Conservation (phyloP, 2,113 vertebrate species). For the Eubucco bourcierii region DNA sequence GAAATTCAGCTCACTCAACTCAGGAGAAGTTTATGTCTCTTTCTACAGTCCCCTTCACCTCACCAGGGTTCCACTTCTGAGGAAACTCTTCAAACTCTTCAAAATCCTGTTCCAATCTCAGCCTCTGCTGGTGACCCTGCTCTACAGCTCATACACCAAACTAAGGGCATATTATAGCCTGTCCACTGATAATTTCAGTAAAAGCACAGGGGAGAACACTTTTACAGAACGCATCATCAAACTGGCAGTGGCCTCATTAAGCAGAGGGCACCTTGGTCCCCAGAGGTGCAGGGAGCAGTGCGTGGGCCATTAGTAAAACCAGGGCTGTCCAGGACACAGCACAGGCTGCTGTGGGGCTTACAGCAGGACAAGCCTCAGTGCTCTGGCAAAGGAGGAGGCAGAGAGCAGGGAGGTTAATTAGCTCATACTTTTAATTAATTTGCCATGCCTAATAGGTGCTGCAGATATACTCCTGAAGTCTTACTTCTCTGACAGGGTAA, state of each 20-base stretch:
- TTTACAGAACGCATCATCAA: background rate
- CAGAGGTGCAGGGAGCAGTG: background rate
- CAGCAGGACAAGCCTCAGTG: background rate
- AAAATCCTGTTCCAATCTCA: background rate
- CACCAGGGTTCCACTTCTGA: background rate
- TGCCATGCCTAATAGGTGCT: background rate
- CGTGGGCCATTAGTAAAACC: background rate
- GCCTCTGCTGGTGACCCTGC: background rate
- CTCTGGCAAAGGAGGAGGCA: background rate
- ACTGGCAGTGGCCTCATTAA: background rate
- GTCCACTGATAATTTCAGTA: background rate
- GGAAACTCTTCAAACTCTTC: background rate
- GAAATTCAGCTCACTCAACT: background rate
- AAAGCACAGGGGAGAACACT: background rate
- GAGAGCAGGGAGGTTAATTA: background rate
- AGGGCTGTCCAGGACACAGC: background rate
- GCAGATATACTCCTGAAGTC: background rate
- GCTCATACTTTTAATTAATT: slow-evolving; percentile 18
- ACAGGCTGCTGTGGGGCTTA: background rate
- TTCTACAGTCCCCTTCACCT: background rate
- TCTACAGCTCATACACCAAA: background rate
- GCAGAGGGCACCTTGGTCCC: background rate
- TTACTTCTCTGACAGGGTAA: background rate
- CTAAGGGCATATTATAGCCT: background rate
- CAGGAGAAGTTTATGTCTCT: background rate